These are phyloP conservation scores for Marronus borbonicus DNA, from an alignment of 2,888 invertebrate species.

Conservation along the genomic window DNA sequence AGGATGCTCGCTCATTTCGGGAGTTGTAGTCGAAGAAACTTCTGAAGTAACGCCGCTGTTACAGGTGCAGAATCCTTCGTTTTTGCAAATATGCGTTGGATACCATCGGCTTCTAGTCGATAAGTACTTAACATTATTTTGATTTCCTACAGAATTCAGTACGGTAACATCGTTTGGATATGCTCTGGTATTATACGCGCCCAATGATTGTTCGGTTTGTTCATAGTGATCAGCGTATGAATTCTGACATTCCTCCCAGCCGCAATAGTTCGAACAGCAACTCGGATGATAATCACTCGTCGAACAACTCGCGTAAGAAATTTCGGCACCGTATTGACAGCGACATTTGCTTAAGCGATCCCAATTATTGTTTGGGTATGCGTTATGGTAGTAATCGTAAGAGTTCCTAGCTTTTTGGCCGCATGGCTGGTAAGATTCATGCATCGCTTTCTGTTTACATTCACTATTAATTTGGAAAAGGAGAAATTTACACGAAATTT, in stretches of 20 bases:
- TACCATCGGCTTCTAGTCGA: background rate
- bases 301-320: background rate
- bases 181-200: too few relatives aligned
- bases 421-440: constrained; percentile 8
- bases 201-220: too few relatives aligned
- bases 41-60: too few relatives aligned
- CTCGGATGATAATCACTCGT: background rate
- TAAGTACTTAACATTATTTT: background rate
- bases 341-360: background rate
- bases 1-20: background rate
- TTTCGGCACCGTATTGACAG: background rate
- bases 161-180: background rate
- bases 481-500: background rate
- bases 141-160: background rate
- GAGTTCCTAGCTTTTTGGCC: background rate
- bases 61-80: too few relatives aligned
- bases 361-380: background rate
- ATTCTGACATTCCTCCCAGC: background rate
- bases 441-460: constrained; percentile 6
- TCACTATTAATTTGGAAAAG: constrained; percentile 39
- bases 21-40: background rate
- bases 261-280: background rate
- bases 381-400: background rate
- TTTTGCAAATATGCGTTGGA: background rate
- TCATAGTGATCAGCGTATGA: background rate